A percentile compares a stretch with the other conserved stretches of the same genome.
Conservation (phyloP, 2,797 vertebrate genomes). For the Coracias cyanogaster region DNA sequence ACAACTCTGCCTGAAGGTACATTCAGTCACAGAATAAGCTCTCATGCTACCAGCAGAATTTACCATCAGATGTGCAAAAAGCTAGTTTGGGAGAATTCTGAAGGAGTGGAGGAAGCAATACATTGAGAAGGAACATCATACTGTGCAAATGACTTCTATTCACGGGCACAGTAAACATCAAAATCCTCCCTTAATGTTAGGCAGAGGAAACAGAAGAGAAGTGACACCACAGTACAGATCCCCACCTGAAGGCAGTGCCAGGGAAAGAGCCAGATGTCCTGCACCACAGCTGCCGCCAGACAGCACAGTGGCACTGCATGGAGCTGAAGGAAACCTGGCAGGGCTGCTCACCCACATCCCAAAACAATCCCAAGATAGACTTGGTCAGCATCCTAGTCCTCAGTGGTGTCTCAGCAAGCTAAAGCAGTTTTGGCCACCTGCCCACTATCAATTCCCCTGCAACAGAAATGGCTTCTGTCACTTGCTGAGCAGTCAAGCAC, state of each 20-base stretch:
- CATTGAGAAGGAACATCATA: not conserved
- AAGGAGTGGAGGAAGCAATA: not conserved
- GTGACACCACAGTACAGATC: not conserved
- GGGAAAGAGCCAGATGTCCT: accelerated
- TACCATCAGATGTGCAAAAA: not conserved
- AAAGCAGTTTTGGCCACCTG: not conserved
- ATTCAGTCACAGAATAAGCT: not conserved
- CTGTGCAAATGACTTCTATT: not conserved
- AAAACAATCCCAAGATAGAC: not conserved
- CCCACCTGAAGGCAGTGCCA: not conserved
- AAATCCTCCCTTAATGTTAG: not conserved
- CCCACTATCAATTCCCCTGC: not conserved
- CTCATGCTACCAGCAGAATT: not conserved
- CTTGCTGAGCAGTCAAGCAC: accelerated
- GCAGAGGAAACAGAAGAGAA: not conserved
- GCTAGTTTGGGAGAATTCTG: not conserved
- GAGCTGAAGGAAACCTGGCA: not conserved
- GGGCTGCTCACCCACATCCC: not conserved
- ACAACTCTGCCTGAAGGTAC: not conserved
- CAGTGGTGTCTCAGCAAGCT: not conserved
- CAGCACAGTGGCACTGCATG: accelerated
- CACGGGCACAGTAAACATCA: not conserved
- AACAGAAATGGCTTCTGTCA: not conserved
- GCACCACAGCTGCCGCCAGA: not conserved
- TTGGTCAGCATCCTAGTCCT: not conserved